phyloP scores from a whole-genome alignment of 1,140 invertebrate genomes.

The Ephestia elutella region DNA sequence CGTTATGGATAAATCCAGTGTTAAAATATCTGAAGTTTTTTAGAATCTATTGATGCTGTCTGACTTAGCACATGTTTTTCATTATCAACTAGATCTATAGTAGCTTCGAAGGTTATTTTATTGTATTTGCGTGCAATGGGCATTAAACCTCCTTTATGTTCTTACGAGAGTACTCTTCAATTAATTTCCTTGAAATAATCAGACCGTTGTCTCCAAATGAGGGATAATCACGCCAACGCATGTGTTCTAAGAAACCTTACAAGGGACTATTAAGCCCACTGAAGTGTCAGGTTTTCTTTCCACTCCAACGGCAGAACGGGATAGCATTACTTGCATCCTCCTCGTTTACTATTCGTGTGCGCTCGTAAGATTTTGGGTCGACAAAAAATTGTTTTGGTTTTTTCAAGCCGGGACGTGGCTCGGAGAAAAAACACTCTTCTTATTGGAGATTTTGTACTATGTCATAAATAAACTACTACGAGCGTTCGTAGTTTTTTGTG shows the following conservation, averaged over 20 bases:
- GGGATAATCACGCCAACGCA: conserved; percentile 33
- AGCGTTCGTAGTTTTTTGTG: conserved; percentile 35
- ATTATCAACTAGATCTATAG: too few species aligned
- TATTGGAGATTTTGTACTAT: conserved; percentile 56
- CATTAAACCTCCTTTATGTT: too few species aligned
- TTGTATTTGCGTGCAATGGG: too few species aligned
- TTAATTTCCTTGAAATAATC: conserved; percentile 26
- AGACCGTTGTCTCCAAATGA: conserved; percentile 31
- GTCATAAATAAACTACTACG: conserved; percentile 56
- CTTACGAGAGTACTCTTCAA: conserved; percentile 11
- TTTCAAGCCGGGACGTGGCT: conserved; percentile 38
- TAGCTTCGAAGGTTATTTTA: too few species aligned
- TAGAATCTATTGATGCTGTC: too few species aligned
- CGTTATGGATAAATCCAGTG: too few species aligned
- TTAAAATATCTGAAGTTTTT: too few species aligned
- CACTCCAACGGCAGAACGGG: conserved; percentile 20
- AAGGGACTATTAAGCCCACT: conserved; percentile 22
- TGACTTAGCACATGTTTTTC: too few species aligned
- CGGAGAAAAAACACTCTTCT: conserved; percentile 40
- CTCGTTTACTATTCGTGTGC: conserved; percentile 58
- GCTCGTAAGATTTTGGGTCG: conserved; percentile 59
- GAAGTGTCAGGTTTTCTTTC: conserved; percentile 32
- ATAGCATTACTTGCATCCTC: conserved; percentile 23
- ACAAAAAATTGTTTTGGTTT: conserved; percentile 71
- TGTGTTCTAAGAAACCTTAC: conserved; percentile 45